Conservation (phyloP, 2,797 vertebrate species). For the Xenops minutus region DNA sequence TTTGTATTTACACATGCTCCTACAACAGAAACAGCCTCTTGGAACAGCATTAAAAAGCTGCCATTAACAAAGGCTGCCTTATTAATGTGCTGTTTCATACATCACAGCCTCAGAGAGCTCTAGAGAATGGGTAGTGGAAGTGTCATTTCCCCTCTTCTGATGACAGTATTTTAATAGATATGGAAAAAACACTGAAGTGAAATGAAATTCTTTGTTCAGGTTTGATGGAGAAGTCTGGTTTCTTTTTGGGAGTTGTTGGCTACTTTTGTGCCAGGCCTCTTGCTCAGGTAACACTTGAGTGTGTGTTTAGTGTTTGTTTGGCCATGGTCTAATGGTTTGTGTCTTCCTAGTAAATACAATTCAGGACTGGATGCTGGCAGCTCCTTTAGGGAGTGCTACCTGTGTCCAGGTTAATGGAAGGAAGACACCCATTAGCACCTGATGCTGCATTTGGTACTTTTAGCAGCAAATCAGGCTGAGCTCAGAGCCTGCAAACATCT, state of each 20-base stretch:
- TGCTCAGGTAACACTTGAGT: fast-evolving
- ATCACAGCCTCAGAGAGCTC: background rate
- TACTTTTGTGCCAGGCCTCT: fast-evolving
- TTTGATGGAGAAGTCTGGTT: background rate
- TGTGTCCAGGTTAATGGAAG: background rate
- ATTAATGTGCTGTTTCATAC: background rate
- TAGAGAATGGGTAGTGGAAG: background rate
- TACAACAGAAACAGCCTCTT: background rate
- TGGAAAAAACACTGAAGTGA: background rate
- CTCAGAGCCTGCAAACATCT: slow-evolving; percentile 2
- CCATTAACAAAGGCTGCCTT: background rate
- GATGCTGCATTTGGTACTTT: background rate
- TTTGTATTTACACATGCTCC: background rate
- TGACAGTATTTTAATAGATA: background rate
- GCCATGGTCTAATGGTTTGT: background rate
- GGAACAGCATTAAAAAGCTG: background rate
- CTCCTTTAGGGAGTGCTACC: background rate
- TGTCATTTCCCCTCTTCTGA: background rate
- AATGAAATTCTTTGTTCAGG: background rate
- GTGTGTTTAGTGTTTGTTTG: background rate
- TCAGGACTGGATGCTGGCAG: background rate
- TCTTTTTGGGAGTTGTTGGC: background rate
- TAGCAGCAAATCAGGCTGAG: background rate
- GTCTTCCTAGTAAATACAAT: background rate
- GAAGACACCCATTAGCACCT: background rate